phyloP scores from a whole-genome alignment of 2,888 invertebrate species.

The Chouioia cunea region DNA sequence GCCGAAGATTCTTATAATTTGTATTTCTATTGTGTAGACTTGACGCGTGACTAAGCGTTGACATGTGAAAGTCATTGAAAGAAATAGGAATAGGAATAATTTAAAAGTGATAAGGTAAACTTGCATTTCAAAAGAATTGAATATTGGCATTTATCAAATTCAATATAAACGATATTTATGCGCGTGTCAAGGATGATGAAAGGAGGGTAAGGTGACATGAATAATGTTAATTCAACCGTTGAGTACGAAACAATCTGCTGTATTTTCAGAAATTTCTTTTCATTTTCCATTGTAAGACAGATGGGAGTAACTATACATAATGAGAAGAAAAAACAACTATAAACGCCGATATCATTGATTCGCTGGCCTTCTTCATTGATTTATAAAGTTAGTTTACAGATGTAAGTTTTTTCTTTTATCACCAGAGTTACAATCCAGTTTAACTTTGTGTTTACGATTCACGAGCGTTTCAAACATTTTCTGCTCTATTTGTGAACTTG shows the following conservation, averaged over 20 bases:
- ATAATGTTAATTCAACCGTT: conserved; percentile 25
- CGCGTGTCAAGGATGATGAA: background rate
- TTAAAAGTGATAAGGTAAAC: too few species aligned
- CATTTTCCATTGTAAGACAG: conserved; percentile 46
- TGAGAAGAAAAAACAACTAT: conserved; percentile 50
- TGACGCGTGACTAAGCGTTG: too few species aligned
- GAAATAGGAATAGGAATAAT: too few species aligned
- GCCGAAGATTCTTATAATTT: too few species aligned
- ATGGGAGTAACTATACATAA: conserved; percentile 50
- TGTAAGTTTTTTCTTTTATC: conserved; percentile 8
- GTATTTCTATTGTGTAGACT: too few species aligned
- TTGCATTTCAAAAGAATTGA: too few species aligned
- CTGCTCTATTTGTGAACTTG: conserved; percentile 2
- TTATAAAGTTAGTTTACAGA: background rate
- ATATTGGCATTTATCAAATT: too few species aligned
- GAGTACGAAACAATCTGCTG: conserved; percentile 54
- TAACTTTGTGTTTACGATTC: conserved; percentile 34
- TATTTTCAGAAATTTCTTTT: conserved; percentile 52
- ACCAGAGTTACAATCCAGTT: conserved; percentile 35
- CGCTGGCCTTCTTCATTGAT: conserved; percentile 11
- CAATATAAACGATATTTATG: too few species aligned
- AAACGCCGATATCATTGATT: conserved; percentile 42
- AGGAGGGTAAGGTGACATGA: background rate
- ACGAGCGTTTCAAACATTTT: too few species aligned
- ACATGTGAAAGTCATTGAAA: too few species aligned